Evolutionary conservation across 2,113 vertebrate species (phyloP).

Genomic region (Eudorcas thomsonii): DNA sequence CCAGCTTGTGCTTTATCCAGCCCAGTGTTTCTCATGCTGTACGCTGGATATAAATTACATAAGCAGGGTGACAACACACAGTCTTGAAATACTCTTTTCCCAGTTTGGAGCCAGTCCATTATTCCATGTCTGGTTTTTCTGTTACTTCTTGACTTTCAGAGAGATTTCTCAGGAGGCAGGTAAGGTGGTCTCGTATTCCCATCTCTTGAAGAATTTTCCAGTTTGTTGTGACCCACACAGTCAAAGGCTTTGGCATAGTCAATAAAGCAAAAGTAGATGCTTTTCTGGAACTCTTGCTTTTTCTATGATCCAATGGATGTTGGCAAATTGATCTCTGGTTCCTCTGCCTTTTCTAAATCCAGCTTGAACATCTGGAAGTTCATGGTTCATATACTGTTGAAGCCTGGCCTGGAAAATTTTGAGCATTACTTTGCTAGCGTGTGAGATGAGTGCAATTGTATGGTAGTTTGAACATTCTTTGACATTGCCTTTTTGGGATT

Average conservation of each 20-base stretch:
- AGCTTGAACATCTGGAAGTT: neutral
- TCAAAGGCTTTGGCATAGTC: neutral
- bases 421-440: neutral
- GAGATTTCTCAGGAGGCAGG: neutral
- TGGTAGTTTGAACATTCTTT: neutral
- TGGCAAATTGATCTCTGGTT: neutral
- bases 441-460: neutral
- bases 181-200: neutral
- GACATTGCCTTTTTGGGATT: neutral
- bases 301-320: neutral
- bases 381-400: neutral
- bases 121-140: neutral
- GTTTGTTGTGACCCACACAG: neutral
- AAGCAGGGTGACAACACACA: neutral
- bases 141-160: neutral
- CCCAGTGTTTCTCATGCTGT: neutral
- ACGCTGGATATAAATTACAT: neutral
- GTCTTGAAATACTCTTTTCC: neutral
- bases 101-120: neutral
- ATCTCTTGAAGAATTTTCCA: neutral
- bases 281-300: neutral
- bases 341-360: neutral
- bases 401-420: neutral
- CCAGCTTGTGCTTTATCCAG: neutral
- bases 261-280: neutral